Evolutionary conservation across 2,113 vertebrate species (phyloP), one percentile per base, ranked within the genome.

Genomic region (Steatornis caripensis): DNA sequence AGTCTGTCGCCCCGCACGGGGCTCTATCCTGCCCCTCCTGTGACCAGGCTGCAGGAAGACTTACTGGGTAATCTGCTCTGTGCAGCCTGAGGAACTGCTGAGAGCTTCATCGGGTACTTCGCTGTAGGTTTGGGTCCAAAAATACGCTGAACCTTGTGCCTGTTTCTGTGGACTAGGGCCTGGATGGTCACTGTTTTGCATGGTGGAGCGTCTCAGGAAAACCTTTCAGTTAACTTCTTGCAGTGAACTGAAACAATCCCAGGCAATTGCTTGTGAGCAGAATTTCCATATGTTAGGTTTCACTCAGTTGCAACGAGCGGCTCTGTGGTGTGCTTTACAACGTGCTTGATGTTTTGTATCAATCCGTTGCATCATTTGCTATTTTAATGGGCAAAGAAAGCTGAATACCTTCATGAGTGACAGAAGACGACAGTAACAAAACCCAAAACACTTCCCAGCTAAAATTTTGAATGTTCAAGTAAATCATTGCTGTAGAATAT

Each of bases 1-100:
- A 32, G 11, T 22, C 19, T 51, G 9, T 5, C 39, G 16, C 15
- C 37, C 18, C 11, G 10, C 1, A 0, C 24, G n/a, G 69, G 43
- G 21, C 22, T 75, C 62, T 24, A 34, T 41, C 29, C 46, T 36
- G 46, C 8, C 8, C 26, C 17, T 54, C n/a, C 8, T 15, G 20
- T 54, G 12, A 34, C 12, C 8, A 20, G 30, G 22, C 19, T 64
- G 46, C 22, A 26, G 34, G 46, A 45, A 15, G 14, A 27, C 37
- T 43, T 83, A 3, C 36, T 9, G 20, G 22, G 36, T 11, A 8
- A 26, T 68, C 22, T 29, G 20, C 29, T 48, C 37, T 55, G 12
- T 2, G 2, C 19, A 51, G 36, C 19, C 22, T 26, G 27, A 49
- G 41, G 46, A 62, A 10, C 3, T 2, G 30, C 15, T 30, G 21